phyloP scores from a whole-genome alignment of 2,888 invertebrate genomes.

The Aporophyla nigra region DNA sequence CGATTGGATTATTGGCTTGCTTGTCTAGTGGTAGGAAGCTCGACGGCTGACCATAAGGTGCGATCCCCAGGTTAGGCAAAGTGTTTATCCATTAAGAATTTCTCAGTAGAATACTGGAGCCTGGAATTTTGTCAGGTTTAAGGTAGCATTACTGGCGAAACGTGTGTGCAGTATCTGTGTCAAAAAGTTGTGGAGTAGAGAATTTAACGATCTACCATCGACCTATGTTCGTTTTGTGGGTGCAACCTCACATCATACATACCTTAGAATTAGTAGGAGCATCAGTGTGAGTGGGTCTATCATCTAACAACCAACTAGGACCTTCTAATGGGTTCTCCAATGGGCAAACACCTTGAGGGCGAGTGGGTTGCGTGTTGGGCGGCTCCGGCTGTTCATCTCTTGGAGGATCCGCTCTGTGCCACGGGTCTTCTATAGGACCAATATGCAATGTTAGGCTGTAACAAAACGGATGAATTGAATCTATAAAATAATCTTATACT shows the following conservation, averaged over 20 bases:
- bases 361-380: conserved; percentile 6
- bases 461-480: conserved; percentile 4
- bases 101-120: neutral
- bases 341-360: neutral
- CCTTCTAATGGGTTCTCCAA: conserved; percentile 85
- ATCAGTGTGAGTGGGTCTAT: conserved; percentile 59
- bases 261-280: conserved; percentile 27
- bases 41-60: neutral
- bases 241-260: neutral
- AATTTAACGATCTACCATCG: too few relatives aligned
- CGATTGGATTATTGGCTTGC: neutral
- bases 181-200: too few relatives aligned
- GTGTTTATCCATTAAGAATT: neutral
- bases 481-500: neutral
- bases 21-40: neutral
- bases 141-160: neutral
- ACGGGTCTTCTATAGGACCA: conserved; percentile 5
- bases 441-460: conserved; percentile 65
- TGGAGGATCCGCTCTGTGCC: conserved; percentile 24
- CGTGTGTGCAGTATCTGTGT: too few relatives aligned
- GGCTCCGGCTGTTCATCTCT: conserved; percentile 14
- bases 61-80: neutral
- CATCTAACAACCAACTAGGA: conserved; percentile 85
- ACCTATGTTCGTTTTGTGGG: too few relatives aligned
- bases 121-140: neutral